Percentiles rank a stretch among this genome's conserved stretches.
These are phyloP conservation scores for Xiphorhynchus elegans DNA, from an alignment of 2,113 vertebrate genomes.

Conservation along the genomic window DNA sequence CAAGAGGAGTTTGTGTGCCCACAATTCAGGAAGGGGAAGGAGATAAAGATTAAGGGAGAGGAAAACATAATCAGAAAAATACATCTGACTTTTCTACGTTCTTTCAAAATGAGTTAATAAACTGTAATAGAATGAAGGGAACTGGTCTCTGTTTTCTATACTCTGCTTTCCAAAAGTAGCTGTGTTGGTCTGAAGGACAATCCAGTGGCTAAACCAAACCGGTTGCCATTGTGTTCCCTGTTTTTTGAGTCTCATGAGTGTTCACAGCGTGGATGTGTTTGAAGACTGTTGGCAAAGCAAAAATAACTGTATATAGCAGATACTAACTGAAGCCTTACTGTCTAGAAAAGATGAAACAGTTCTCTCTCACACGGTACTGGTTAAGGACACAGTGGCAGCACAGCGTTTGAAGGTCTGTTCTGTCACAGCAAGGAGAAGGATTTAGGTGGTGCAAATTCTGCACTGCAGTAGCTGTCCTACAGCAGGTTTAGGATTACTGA, in stretches of 20 bases:
- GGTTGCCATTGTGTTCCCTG: background rate
- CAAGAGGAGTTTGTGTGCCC: background rate
- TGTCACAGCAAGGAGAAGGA: background rate
- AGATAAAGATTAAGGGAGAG: background rate
- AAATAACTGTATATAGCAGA: background rate
- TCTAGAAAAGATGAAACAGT: background rate
- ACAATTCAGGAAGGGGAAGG: background rate
- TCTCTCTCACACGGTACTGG: background rate
- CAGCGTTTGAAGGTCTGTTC: background rate
- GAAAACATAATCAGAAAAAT: background rate
- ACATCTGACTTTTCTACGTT: background rate
- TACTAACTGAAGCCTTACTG: background rate
- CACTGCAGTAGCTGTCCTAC: background rate
- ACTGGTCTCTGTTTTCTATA: background rate
- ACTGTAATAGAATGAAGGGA: background rate
- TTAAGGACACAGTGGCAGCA: background rate
- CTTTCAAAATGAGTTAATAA: background rate
- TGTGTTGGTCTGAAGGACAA: background rate
- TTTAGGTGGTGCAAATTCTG: background rate
- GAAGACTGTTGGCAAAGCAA: background rate
- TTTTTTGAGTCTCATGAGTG: background rate
- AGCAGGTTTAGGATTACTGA: background rate
- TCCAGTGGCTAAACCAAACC: background rate
- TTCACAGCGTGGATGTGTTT: background rate
- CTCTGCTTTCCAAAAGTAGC: background rate